phyloP scores from a whole-genome alignment of 2,888 invertebrate species.

The Eudasyphora cyanicolor region DNA sequence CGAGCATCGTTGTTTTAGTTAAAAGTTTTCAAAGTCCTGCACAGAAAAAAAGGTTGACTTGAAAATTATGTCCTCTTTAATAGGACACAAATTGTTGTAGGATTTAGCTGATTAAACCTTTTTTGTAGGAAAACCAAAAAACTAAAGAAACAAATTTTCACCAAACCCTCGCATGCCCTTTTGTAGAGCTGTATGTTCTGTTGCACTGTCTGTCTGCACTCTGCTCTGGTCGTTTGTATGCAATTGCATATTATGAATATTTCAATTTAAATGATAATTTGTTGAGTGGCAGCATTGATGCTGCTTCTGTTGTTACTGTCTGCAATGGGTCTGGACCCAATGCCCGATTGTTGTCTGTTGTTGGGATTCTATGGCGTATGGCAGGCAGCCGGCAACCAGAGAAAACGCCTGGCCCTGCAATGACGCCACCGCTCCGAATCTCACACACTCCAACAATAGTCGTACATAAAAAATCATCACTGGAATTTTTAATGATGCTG shows the following conservation, averaged over 20 bases:
- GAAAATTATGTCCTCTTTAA: too few relatives aligned
- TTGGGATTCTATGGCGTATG: too few relatives aligned
- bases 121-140: too few relatives aligned
- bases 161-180: not conserved
- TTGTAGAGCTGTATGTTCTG: not conserved
- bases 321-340: not conserved
- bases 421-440: not conserved
- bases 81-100: too few relatives aligned
- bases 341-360: not conserved
- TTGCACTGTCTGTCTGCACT: not conserved
- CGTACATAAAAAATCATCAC: slow-evolving; percentile 41
- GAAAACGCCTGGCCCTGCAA: not conserved
- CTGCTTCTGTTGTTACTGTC: slow-evolving; percentile 50
- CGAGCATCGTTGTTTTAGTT: too few relatives aligned
- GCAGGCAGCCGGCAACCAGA: not conserved
- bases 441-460: not conserved
- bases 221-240: slow-evolving; percentile 16
- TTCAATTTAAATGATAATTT: slow-evolving; percentile 66
- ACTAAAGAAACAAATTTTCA: not conserved
- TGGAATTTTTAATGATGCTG: slow-evolving; percentile 51
- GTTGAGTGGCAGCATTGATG: slow-evolving; percentile 58
- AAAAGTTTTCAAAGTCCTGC: too few relatives aligned
- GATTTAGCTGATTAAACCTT: too few relatives aligned
- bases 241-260: slow-evolving; percentile 59
- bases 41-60: too few relatives aligned